Evolutionary conservation across 2,113 vertebrate genomes (phyloP), one percentile per base, ranked within the genome.

Genomic region (Spea multiplicata): DNA sequence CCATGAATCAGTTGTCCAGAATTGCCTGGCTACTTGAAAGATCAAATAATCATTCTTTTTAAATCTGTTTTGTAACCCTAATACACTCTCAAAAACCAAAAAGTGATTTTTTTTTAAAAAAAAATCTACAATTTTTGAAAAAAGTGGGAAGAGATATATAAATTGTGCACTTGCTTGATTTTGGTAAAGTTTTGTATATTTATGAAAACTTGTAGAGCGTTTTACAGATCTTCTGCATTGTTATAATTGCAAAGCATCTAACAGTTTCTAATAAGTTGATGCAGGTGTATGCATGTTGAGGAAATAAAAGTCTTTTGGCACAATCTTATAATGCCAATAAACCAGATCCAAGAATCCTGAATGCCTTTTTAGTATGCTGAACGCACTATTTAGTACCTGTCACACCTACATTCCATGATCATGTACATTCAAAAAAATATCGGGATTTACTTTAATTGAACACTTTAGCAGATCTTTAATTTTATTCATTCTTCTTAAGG

Each of bases 121-220:
- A 62, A 64, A 10, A 0, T 14, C 6, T 5, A 45, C 44, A 64
- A 62, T 48, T 62, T 5, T 62, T 30, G 30, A 2, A 30, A 30
- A 30, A 30, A 30, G 30, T 30, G 30, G 30, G 30, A 30, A 30
- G 30, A 30, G 30, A 30, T 16, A 62, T 16, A 12, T 17, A 3
- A 2, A 49, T 16, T 64, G 17, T 74, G 48, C 46, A 46, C 14
- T 65, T 66, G 30, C 12, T 46, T 8, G 7, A 10, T 68, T 68
- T 76, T 76, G n/a, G 74, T 57, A 17, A 30, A 44, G 47, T 61
- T 70, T 76, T 49, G 2, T 70, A 76, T 70, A 61, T 76, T 61
- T 59, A 6, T 59, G 45, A 76, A 16, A 53, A 75, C 7, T 67
- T 30, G 67, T 46, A 67, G 13, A 10, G 3, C 10, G 64, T 67